Evolutionary conservation across 2,888 invertebrate species (phyloP).

Genomic region (Oxyscelio sp.): DNA sequence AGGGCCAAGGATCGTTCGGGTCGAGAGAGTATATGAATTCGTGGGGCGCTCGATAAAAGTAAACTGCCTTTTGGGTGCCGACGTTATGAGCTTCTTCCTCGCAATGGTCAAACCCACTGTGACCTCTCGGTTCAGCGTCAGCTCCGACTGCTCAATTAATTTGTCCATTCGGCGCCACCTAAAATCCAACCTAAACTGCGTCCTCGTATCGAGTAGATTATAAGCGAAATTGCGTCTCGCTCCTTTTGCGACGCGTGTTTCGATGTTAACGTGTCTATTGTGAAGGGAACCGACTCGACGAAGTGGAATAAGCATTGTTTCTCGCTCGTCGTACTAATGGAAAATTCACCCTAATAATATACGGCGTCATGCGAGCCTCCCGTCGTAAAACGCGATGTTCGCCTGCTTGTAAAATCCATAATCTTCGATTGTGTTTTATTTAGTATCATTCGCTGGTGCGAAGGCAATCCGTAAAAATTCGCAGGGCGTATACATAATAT

Average conservation of each 20-base stretch:
- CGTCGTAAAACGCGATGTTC: background rate
- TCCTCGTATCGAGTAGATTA: background rate
- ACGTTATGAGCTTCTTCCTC: constrained; percentile 47
- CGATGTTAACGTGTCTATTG: constrained; percentile 14
- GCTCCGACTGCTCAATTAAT: constrained; percentile 13
- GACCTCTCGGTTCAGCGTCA: constrained; percentile 9
- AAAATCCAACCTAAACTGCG: background rate
- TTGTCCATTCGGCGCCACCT: background rate
- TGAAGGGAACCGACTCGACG: constrained; percentile 4
- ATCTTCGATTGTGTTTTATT: constrained; percentile 14
- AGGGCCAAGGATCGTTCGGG: constrained; percentile 73
- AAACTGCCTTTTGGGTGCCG: constrained; percentile 73
- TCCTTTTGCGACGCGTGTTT: background rate
- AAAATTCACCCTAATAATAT: constrained; percentile 45
- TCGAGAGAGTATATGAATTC: constrained; percentile 59
- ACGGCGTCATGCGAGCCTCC: background rate
- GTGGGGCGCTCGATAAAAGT: constrained; percentile 64
- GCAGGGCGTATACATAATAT: constrained; percentile 16
- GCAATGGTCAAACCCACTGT: constrained; percentile 9
- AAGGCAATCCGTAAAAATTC: constrained; percentile 29
- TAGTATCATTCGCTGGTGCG: constrained; percentile 1
- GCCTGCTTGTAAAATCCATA: constrained; percentile 22
- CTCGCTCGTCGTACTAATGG: constrained; percentile 29
- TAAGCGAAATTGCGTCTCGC: background rate
- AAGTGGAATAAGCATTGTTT: constrained; percentile 37